Percentiles rank a stretch among this genome's conserved stretches.
These are phyloP conservation scores for Drosophila watanabei DNA, from an alignment of 1,140 invertebrate species.

Conservation along the genomic window DNA sequence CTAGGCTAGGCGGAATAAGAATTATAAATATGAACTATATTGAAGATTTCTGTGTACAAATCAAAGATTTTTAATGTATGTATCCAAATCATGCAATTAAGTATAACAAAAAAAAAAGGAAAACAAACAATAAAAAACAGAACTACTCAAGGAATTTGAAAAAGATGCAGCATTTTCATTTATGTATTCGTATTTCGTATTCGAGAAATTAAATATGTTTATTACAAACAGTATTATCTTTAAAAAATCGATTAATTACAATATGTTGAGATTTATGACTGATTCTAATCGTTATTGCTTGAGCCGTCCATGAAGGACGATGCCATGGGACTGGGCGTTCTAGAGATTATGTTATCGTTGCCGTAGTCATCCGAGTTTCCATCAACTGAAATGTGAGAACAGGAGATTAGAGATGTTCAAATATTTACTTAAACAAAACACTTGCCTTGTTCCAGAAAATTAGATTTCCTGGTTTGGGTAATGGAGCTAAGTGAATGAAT, in stretches of 20 bases:
- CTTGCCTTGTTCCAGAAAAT: conserved; percentile 72
- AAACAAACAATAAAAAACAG: conserved; percentile 33
- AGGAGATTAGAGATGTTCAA: background rate
- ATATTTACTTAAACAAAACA: background rate
- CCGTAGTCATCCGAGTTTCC: conserved; percentile 69
- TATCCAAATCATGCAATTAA: conserved; percentile 42
- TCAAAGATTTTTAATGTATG: conserved; percentile 57
- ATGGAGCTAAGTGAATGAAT: conserved; percentile 71
- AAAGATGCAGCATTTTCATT: background rate
- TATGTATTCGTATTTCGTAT: conserved; percentile 21
- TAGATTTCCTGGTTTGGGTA: conserved; percentile 69
- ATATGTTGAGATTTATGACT: conserved; percentile 51
- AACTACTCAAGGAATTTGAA: conserved; percentile 38
- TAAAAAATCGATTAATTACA: conserved; percentile 55
- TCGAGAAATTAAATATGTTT: conserved; percentile 58
- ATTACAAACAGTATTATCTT: conserved; percentile 47
- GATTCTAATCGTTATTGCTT: conserved; percentile 76
- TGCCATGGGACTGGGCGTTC: conserved; percentile 71
- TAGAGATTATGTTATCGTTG: conserved; percentile 69
- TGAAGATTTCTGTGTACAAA: conserved; percentile 56
- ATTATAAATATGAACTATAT: conserved; percentile 36
- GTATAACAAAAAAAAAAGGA: conserved; percentile 31
- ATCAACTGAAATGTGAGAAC: conserved; percentile 46
- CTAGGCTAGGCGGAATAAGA: conserved; percentile 27
- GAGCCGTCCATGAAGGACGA: conserved; percentile 72